phyloP scores from a whole-genome alignment of 30 jellyfish, hydroid and myxozoan genomes.

The Catostylus mosaicus region DNA sequence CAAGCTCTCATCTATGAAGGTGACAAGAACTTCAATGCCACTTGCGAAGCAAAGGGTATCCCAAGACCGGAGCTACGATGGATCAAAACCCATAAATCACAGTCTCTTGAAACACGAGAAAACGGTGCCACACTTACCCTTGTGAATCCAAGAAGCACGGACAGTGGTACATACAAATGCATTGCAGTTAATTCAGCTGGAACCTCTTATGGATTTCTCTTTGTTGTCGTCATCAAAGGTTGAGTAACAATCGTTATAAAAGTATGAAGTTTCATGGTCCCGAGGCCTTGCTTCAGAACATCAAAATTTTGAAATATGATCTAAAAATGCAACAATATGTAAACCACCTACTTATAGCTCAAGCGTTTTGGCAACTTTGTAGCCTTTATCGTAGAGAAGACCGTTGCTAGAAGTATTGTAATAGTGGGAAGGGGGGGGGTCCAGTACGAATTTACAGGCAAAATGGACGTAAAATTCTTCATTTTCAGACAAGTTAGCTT shows the following conservation, averaged over 20 bases:
- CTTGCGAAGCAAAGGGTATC: background rate
- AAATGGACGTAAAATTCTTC: too few relatives aligned
- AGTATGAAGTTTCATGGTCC: too few relatives aligned
- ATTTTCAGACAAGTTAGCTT: too few relatives aligned
- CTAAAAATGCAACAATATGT: too few relatives aligned
- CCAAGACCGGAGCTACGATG: background rate
- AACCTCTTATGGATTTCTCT: slow-evolving; percentile 2
- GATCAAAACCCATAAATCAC: background rate
- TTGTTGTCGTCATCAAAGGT: slow-evolving; percentile 17
- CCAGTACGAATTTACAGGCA: too few relatives aligned
- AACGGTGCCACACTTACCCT: background rate
- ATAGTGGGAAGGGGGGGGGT: too few relatives aligned
- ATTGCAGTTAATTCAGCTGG: background rate
- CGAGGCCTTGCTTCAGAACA: too few relatives aligned
- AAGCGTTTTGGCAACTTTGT: too few relatives aligned
- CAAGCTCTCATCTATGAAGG: slow-evolving; percentile 11
- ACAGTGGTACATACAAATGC: slow-evolving; percentile 26
- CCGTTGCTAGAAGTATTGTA: too few relatives aligned
- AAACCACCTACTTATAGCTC: too few relatives aligned
- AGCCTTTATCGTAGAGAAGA: too few relatives aligned
- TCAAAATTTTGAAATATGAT: too few relatives aligned
- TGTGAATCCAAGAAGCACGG: background rate
- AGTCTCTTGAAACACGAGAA: background rate
- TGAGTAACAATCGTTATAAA: background rate
- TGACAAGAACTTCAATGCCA: background rate